Evolutionary conservation across 1,140 invertebrate species (phyloP), one percentile per base, ranked within the genome.

Genomic region (Coptotermes formosanus): DNA sequence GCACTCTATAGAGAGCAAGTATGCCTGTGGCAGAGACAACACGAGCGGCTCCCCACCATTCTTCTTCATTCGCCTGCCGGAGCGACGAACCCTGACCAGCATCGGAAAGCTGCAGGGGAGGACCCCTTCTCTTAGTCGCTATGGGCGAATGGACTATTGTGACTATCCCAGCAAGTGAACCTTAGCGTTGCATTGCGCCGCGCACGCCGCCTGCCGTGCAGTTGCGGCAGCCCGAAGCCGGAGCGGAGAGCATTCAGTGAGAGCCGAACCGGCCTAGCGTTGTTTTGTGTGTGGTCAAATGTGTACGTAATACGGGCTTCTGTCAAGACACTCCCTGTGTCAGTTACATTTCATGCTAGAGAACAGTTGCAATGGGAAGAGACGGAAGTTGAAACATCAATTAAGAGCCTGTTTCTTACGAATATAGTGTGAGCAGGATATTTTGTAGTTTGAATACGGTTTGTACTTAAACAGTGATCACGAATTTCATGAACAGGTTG

Each of bases 121-220:
- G n/a, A 30, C 64, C 64, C 64, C 64, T 75, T 30, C 25, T 7
- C 52, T 30, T 11, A n/a, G 64, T 75, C 64, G 3, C n/a, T 75
- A 75, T 25, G 64, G 64, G 25, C 64, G 64, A 75, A 9, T 9
- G 25, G 64, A 14, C 64, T 8, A 30, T 75, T 25, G 25, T 30
- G 64, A 75, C 52, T 75, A 75, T 25, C 25, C n/a, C 25, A 30
- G n/a, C 64, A 14, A 75, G 64, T 75, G 64, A 75, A 12, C 64
- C 64, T 75, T 75, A 75, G n/a, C 25, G n/a, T 6, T 75, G 64
- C 64, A 7, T 75, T 25, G 7, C 64, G 64, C 64, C 64, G 64
- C 64, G 64, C 64, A 75, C 64, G 64, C 64, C 64, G 64, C 64
- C 64, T 75, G 64, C 64, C 64, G 64, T 75, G 25, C 11, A 75